Conservation (phyloP, 2,888 invertebrate species). For the Polyommatus iphigenia region DNA sequence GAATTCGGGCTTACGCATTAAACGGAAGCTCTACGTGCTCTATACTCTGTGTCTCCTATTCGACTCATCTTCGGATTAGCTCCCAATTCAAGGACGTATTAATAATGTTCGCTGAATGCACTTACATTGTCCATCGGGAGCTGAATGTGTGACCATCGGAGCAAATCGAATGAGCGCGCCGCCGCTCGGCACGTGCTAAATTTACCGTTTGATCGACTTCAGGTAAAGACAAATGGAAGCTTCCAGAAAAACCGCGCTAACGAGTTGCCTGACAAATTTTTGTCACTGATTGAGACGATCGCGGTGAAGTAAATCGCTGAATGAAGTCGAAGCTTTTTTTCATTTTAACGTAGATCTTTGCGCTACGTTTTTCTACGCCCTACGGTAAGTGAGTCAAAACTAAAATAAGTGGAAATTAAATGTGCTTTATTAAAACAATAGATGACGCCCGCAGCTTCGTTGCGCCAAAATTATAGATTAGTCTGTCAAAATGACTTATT, state of each 20-base stretch:
- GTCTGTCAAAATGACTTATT: too few species aligned
- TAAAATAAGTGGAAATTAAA: background rate
- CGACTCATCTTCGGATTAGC: constrained; percentile 73
- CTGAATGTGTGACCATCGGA: constrained; percentile 76
- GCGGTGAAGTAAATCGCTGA: background rate
- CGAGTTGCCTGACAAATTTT: constrained; percentile 16
- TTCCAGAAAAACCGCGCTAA: constrained; percentile 21
- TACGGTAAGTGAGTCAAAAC: background rate
- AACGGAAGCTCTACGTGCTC: background rate
- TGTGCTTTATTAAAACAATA: background rate
- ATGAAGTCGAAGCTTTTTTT: background rate
- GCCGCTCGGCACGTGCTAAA: constrained; percentile 64
- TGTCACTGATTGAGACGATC: constrained; percentile 1
- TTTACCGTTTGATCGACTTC: constrained; percentile 61
- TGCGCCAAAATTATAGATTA: too few species aligned
- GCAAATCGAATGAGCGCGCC: constrained; percentile 74
- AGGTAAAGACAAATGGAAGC: constrained; percentile 38
- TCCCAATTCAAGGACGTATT: constrained; percentile 74
- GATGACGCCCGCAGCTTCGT: too few species aligned
- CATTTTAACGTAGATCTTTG: background rate
- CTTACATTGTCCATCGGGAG: constrained; percentile 76
- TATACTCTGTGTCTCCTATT: constrained; percentile 50
- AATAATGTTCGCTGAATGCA: constrained; percentile 77
- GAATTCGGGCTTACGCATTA: background rate
- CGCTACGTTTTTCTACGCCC: background rate